Evolutionary conservation across 1,140 invertebrate genomes (phyloP).

Genomic region (Drosophila rufa): DNA sequence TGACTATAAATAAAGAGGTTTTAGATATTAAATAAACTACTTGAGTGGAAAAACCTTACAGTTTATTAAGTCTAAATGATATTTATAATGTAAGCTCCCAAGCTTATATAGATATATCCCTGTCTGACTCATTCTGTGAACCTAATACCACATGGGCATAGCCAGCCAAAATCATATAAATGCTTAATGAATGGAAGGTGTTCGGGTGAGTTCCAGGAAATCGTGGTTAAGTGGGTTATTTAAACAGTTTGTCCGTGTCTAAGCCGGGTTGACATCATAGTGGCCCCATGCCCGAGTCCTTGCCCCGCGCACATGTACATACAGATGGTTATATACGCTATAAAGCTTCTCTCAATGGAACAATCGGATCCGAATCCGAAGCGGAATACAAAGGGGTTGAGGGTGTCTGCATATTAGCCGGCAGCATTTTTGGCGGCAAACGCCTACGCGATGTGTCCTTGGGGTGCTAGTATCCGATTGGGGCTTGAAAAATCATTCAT

Average conservation of each 20-base stretch:
- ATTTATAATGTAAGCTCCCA: too few species aligned
- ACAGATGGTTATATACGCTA: slow-evolving; percentile 39
- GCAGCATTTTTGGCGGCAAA: slow-evolving; percentile 77
- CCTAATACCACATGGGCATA: neutral
- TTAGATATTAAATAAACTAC: neutral
- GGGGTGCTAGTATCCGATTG: slow-evolving; percentile 48
- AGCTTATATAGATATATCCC: neutral
- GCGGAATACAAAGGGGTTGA: neutral
- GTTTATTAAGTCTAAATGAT: too few species aligned
- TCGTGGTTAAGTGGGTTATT: slow-evolving; percentile 30
- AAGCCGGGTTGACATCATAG: slow-evolving; percentile 38
- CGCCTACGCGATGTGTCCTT: slow-evolving; percentile 63
- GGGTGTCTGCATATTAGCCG: slow-evolving; percentile 35
- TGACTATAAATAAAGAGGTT: neutral
- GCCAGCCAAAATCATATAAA: slow-evolving; percentile 33
- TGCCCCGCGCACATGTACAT: slow-evolving; percentile 2
- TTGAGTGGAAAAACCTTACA: neutral
- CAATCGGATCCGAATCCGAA: slow-evolving; percentile 39
- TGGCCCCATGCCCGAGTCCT: too few species aligned
- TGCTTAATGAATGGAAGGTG: slow-evolving; percentile 32
- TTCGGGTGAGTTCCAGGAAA: slow-evolving; percentile 26
- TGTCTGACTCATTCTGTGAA: too few species aligned
- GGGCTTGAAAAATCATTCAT: slow-evolving; percentile 79
- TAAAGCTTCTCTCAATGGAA: slow-evolving; percentile 68
- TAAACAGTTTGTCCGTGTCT: slow-evolving; percentile 26